A percentile compares a stretch with the other conserved stretches of the same genome.
phyloP scores from a whole-genome alignment of 2,797 vertebrate genomes.

The Sus cebifrons region DNA sequence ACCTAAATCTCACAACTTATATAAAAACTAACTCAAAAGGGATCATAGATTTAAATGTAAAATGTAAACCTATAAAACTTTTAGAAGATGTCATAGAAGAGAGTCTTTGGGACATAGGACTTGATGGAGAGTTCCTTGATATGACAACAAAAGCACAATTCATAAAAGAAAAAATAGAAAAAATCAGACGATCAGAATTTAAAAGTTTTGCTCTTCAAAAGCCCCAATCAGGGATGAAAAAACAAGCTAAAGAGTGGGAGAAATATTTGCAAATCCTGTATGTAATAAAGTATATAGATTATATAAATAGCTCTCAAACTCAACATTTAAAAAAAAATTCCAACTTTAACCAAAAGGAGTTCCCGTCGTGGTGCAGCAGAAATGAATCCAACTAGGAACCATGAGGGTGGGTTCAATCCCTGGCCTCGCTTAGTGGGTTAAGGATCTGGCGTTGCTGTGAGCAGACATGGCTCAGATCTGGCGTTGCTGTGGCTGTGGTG shows the following conservation, averaged over 20 bases:
- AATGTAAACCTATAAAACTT: background rate
- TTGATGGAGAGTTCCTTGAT: background rate
- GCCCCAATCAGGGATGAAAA: background rate
- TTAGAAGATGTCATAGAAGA: background rate
- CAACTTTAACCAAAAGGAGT: background rate
- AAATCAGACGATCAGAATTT: background rate
- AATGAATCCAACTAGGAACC: too few relatives aligned
- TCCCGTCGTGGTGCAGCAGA: too few relatives aligned
- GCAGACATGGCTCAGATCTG: too few relatives aligned
- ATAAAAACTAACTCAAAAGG: background rate
- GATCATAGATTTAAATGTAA: background rate
- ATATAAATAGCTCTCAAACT: background rate
- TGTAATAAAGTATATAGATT: background rate
- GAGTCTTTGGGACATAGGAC: background rate
- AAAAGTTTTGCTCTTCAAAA: background rate
- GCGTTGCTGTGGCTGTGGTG: too few relatives aligned
- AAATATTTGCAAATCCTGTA: background rate
- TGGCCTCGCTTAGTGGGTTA: too few relatives aligned
- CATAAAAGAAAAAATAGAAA: background rate
- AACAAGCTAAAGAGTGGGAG: background rate
- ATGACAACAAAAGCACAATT: background rate
- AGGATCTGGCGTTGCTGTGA: too few relatives aligned
- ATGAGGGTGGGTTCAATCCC: too few relatives aligned
- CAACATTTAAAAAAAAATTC: background rate
- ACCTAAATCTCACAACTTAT: background rate